Percentiles rank a stretch among this genome's conserved stretches.
phyloP scores from a whole-genome alignment of 2,797 vertebrate species.

The Falco biarmicus region DNA sequence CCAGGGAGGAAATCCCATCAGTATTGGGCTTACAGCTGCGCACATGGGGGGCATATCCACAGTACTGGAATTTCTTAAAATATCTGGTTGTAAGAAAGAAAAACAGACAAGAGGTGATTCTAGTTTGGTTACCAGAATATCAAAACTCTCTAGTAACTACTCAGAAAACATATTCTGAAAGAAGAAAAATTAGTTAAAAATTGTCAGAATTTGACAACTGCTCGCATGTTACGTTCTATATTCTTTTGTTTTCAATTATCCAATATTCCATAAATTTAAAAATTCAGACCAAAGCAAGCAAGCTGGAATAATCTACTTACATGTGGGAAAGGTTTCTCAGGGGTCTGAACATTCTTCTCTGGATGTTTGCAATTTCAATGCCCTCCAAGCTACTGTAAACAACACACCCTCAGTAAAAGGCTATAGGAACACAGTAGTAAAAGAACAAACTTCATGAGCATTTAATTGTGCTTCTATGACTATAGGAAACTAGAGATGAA shows the following conservation, averaged over 20 bases:
- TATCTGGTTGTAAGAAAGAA: conserved; percentile 80
- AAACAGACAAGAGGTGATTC: not conserved
- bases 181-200: not conserved
- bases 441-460: not conserved
- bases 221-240: not conserved
- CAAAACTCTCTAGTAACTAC: not conserved
- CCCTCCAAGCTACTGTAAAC: conserved; percentile 91
- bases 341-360: conserved; percentile 93
- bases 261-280: not conserved
- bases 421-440: not conserved
- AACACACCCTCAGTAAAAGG: conserved; percentile 49
- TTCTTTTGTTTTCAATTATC: not conserved
- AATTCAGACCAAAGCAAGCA: not conserved
- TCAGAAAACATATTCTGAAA: not conserved
- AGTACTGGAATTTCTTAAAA: conserved; percentile 99
- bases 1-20: conserved; percentile 96
- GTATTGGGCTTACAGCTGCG: conserved; percentile 98
- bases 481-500: not conserved
- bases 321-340: conserved; percentile 94
- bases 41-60: conserved; percentile 94
- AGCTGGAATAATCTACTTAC: conserved; percentile 81
- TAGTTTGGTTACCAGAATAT: not conserved
- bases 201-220: not conserved
- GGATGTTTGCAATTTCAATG: conserved; percentile 93
- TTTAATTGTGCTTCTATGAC: not conserved